Base-by-base conservation (phyloP, 1,140 invertebrate genomes). In the Chymomyza costata region DNA sequence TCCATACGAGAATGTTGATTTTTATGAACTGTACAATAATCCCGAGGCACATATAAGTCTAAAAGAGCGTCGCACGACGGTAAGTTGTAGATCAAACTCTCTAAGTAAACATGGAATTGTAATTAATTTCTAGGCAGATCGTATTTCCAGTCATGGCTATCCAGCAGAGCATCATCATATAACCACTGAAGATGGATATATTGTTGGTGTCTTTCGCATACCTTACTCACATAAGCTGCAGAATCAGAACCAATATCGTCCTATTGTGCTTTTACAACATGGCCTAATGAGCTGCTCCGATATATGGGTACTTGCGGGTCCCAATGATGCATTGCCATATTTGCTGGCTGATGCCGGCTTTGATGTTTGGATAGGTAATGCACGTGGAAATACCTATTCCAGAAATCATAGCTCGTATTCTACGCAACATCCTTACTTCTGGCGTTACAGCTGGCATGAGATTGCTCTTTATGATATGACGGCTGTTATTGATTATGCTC, bases 271-370 rank as follows among this genome's bases (percentile, higher is more conserved):
- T 0, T 92, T 94, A 63, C 69, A 76, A 14, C 94, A 95, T 73
- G 94, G 94, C 0, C 74, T 95, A 3, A 80, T 92, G 0, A 90
- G 90, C 6, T 92, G 91, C 63, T 93, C 93, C 1, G 89, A 90
- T 1, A 91, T 92, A 71, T 95, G 90, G 89, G 85, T 95, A 2
- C 80, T 93, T 1, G 87, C 89, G 46, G 91, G 91, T 17, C 90
- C 90, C 6, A 66, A 87, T 7, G 90, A 91, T 69, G 87, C 87
- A 2, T 43, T 84, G 48, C 58, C 86, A 3, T 89, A 85, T 55
- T 56, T 90, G 1, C 67, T 93, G 21, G 89, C 90, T 0, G 92
- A 94, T 69, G 87, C 87, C 0, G 92, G 93, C 0, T 93, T 89
- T 46, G 93, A 95, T 84, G 90, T 95, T 6, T 82, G 8, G 40